Evolutionary conservation across 2,888 invertebrate genomes (phyloP), one percentile per base, ranked within the genome.

Genomic region (Ophion ventricosus): DNA sequence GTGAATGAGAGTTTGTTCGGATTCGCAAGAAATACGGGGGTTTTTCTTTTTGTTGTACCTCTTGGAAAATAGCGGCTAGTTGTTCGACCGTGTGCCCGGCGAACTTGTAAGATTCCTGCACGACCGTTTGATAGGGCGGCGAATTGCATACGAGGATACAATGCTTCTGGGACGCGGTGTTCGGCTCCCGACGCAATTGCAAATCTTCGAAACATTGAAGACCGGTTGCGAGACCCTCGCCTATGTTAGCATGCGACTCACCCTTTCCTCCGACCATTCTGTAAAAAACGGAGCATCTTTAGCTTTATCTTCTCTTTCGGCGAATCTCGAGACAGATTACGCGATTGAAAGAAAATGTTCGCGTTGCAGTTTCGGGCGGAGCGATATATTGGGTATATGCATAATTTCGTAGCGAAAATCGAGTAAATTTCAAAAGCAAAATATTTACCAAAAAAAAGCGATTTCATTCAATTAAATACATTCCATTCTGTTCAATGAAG

Each of bases 171-270:
- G 96, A 95, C 29, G 93, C 95, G 57, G 92, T 92, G 81, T 92
- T 92, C 1, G 94, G 93, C 87, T 95, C 95, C 35, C 95, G 93
- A 56, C 92, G 91, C 20, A 91, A 94, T 84, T 96, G 96, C 7
- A 98, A 94, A 92, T 99, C 98, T 87, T 99, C 98, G 87, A 98
- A 97, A 91, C 98, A 98, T 26, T 97, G 96, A 23, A 98, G 93
- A 0, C 97, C 97, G 1, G 98, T 97, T 0, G 98, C 96, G 69
- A 99, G 94, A 0, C 98, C 99, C 94, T 99, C 99, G 0, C 97
- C 97, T 76, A 98, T 95, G 91, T 98, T 98, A 0, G 98, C 98
- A 89, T 96, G 96, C 17, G 96, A 97, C 93, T 99, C 98, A 72
- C 98, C 97, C 87, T 97, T 97, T 0, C 98, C 98, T 0, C 98